phyloP scores from a whole-genome alignment of 64 coral and sea anemone genomes.

The Pachyseris speciosa region DNA sequence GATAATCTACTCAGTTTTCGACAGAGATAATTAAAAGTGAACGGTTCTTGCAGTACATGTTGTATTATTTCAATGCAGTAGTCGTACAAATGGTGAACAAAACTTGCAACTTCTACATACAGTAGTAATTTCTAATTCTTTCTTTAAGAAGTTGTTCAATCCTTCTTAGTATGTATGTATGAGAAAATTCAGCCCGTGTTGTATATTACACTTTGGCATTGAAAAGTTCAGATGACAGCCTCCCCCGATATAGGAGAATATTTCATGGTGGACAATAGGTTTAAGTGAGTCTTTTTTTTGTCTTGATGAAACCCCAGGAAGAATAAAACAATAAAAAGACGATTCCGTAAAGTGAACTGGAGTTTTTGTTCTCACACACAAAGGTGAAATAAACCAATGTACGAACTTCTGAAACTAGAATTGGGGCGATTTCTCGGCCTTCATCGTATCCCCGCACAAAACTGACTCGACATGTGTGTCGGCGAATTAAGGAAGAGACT shows the following conservation, averaged over 20 bases:
- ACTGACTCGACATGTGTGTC: constrained; percentile 12
- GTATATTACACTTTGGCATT: background rate
- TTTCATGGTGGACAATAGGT: background rate
- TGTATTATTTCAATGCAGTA: too few species aligned
- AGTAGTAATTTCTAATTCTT: too few species aligned
- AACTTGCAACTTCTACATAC: too few species aligned
- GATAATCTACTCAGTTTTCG: too few species aligned
- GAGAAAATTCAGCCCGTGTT: too few species aligned
- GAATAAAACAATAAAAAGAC: background rate
- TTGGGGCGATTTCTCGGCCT: too few species aligned
- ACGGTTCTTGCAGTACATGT: too few species aligned
- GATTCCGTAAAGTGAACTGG: background rate
- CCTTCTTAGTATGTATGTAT: too few species aligned
- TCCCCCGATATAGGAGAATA: background rate
- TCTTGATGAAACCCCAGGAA: background rate
- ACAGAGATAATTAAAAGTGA: too few species aligned
- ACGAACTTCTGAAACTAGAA: background rate
- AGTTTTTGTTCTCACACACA: background rate
- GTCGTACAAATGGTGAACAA: too few species aligned
- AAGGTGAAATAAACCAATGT: background rate
- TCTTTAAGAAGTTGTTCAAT: too few species aligned
- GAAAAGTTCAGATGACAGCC: background rate
- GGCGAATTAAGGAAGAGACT: background rate
- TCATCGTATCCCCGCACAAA: too few species aligned
- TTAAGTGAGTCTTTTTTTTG: constrained; percentile 7